Percentiles rank a stretch among this genome's conserved stretches.
Conservation (phyloP, 1,140 invertebrate species). For the Drosophila novamexicana region DNA sequence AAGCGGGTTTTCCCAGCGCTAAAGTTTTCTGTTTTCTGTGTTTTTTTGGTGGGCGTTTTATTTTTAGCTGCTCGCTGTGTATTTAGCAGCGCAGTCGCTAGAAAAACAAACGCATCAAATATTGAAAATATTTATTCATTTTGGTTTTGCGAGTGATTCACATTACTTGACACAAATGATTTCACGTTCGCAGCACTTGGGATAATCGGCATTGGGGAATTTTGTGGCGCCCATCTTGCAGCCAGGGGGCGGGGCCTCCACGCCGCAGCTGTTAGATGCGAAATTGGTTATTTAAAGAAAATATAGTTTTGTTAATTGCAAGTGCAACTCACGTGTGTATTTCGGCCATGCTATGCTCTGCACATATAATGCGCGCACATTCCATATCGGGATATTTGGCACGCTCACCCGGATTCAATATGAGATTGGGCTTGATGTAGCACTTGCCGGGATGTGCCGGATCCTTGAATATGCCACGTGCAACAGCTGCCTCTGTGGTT, state of each 20-base stretch:
- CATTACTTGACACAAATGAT: conserved; percentile 9
- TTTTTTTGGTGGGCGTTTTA: conserved; percentile 2
- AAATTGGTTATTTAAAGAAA: background rate
- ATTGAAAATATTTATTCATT: background rate
- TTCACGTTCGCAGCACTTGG: conserved; percentile 23
- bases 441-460: conserved; percentile 34
- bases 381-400: conserved; percentile 2
- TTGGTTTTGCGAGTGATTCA: too few species aligned
- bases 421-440: conserved; percentile 5
- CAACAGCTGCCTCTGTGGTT: conserved; percentile 8
- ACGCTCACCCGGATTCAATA: conserved; percentile 8
- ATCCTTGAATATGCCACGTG: conserved; percentile 8
- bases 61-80: conserved; percentile 8
- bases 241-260: background rate
- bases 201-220: conserved; percentile 30
- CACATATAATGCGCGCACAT: conserved; percentile 19
- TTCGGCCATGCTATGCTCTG: background rate
- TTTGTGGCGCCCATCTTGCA: conserved; percentile 20
- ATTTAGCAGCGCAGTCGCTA: conserved; percentile 9
- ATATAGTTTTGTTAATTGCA: background rate
- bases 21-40: background rate
- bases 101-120: conserved; percentile 5
- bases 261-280: conserved; percentile 18
- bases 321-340: conserved; percentile 16
- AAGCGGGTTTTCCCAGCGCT: too few species aligned